phyloP scores from a whole-genome alignment of 1,140 invertebrate genomes.

The Heliothis virescens region DNA sequence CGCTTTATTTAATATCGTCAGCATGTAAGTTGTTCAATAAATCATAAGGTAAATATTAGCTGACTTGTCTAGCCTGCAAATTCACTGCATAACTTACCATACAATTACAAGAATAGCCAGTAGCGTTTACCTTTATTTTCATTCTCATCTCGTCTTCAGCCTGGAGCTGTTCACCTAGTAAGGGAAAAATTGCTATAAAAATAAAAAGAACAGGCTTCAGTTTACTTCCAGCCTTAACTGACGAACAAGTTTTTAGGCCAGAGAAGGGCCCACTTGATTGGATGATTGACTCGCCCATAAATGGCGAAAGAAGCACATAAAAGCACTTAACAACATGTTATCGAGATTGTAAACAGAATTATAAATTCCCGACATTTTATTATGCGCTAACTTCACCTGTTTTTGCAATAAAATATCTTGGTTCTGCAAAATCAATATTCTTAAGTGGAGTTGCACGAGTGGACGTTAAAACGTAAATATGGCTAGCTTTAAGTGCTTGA shows the following conservation, averaged over 20 bases:
- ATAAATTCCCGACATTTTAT: slow-evolving; percentile 54
- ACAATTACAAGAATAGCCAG: background rate
- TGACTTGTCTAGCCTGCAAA: background rate
- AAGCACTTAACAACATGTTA: slow-evolving; percentile 59
- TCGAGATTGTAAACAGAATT: slow-evolving; percentile 64
- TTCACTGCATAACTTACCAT: background rate
- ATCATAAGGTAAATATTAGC: background rate
- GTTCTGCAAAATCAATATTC: slow-evolving; percentile 3
- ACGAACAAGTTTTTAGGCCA: slow-evolving; percentile 42
- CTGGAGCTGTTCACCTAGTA: slow-evolving; percentile 11
- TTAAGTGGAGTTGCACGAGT: background rate
- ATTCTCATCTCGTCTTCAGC: background rate
- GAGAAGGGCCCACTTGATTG: slow-evolving; percentile 68
- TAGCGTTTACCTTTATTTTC: slow-evolving; percentile 19
- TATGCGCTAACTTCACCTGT: slow-evolving; percentile 37
- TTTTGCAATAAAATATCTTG: background rate
- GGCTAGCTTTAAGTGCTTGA: background rate
- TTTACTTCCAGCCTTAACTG: background rate
- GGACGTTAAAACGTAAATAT: background rate
- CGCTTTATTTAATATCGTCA: too few relatives aligned
- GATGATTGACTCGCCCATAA: slow-evolving; percentile 72
- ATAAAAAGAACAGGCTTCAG: background rate
- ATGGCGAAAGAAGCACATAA: slow-evolving; percentile 55
- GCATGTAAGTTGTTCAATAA: too few relatives aligned
- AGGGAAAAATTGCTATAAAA: slow-evolving; percentile 3